These are phyloP conservation scores for Meriones unguiculatus DNA, from an alignment of 2,113 vertebrate species.

Conservation along the genomic window DNA sequence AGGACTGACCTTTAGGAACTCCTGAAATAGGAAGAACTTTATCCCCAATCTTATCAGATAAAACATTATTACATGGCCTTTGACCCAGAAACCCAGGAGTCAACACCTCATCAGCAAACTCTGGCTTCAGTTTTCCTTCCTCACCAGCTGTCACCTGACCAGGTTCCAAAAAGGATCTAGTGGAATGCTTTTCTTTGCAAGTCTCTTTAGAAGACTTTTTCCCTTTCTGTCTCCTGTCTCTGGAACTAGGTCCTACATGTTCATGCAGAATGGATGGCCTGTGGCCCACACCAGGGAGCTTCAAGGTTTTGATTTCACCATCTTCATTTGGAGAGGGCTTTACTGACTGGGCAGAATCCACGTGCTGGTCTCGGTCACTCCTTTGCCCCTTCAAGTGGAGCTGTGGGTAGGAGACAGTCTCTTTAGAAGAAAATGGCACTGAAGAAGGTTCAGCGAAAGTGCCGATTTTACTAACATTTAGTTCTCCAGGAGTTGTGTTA, in stretches of 20 bases:
- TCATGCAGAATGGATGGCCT: constrained; percentile 80
- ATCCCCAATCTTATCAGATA: constrained; percentile 85
- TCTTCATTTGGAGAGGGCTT: constrained; percentile 70
- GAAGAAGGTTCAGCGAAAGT: constrained; percentile 86
- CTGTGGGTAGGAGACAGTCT: constrained; percentile 81
- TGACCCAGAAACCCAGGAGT: constrained; percentile 86
- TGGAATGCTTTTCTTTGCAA: constrained; percentile 87
- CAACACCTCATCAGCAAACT: constrained; percentile 84
- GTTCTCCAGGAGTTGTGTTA: constrained; percentile 65
- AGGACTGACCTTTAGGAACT: constrained; percentile 80
- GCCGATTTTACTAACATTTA: constrained; percentile 76
- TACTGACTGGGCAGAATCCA: constrained; percentile 74
- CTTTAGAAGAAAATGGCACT: constrained; percentile 88
- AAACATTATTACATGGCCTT: constrained; percentile 84
- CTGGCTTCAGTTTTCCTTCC: constrained; percentile 83
- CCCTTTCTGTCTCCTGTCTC: constrained; percentile 87
- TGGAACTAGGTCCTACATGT: constrained; percentile 75
- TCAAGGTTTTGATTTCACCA: constrained; percentile 79
- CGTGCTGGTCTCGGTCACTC: constrained; percentile 84
- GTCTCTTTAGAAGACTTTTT: constrained; percentile 85
- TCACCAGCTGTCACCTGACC: constrained; percentile 72
- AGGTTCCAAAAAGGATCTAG: constrained; percentile 80
- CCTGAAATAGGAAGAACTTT: constrained; percentile 83
- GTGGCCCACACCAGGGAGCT: constrained; percentile 77
- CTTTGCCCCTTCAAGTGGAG: constrained; percentile 85